These are phyloP conservation scores for Conomelus anceps DNA, from an alignment of 2,888 invertebrate species.

Conservation along the genomic window DNA sequence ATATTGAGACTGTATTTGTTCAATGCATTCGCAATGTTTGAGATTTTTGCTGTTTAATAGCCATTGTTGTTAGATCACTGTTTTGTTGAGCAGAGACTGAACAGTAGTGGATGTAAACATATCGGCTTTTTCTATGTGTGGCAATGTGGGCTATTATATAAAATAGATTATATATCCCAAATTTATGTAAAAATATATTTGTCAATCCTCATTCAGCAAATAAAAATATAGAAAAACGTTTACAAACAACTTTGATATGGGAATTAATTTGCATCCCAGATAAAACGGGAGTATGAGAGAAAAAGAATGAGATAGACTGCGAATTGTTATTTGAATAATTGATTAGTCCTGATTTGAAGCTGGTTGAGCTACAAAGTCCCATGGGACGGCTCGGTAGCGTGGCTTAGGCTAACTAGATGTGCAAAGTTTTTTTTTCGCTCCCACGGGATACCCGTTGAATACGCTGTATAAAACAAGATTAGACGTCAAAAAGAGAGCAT, in stretches of 20 bases:
- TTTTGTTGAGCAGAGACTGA: too few species aligned
- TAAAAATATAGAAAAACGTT: background rate
- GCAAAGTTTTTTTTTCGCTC: background rate
- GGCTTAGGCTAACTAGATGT: background rate
- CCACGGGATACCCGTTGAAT: background rate
- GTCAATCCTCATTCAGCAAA: background rate
- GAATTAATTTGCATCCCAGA: background rate
- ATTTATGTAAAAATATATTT: too few species aligned
- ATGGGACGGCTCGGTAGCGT: background rate
- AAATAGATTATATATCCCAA: background rate
- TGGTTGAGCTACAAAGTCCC: background rate
- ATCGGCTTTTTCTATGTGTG: too few species aligned
- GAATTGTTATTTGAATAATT: background rate
- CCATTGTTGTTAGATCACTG: too few species aligned
- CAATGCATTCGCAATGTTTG: too few species aligned
- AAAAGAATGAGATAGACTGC: background rate
- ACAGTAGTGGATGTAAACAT: too few species aligned
- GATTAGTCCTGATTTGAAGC: background rate
- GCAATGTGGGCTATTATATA: too few species aligned
- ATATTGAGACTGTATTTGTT: too few species aligned
- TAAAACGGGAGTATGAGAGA: background rate
- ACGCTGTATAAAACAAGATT: background rate
- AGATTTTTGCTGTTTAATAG: too few species aligned
- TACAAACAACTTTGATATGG: background rate
- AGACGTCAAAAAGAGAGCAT: background rate